Evolutionary conservation across 2,797 vertebrate genomes (phyloP).

Genomic region (Poeciliopsis infans): DNA sequence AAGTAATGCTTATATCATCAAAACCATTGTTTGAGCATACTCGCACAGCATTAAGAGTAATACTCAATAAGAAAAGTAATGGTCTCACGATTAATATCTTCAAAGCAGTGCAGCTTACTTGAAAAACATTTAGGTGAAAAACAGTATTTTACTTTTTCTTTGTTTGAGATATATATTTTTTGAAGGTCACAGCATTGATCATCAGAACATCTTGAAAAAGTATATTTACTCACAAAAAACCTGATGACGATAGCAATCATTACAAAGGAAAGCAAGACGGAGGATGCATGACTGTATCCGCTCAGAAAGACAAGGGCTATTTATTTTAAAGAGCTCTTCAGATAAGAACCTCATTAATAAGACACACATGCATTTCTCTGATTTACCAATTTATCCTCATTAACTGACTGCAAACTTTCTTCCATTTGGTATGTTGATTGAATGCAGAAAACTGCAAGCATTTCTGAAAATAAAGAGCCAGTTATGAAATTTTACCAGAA

Average conservation of each 20-base stretch:
- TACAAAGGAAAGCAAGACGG: not conserved
- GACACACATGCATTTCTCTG: not conserved
- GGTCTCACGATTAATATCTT: not conserved
- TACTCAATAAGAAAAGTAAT: not conserved
- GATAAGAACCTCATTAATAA: not conserved
- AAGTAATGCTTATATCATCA: not conserved
- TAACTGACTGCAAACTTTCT: constrained; percentile 8
- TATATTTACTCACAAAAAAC: not conserved
- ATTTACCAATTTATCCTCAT: constrained; percentile 3
- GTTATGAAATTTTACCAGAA: not conserved
- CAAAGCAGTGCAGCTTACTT: not conserved
- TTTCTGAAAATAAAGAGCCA: constrained; percentile 9
- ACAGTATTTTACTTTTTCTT: not conserved
- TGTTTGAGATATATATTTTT: not conserved
- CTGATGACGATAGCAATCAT: not conserved
- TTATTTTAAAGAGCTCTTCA: not conserved
- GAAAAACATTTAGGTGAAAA: not conserved
- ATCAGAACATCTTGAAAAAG: constrained; percentile 1
- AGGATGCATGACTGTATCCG: not conserved
- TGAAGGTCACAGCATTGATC: not conserved
- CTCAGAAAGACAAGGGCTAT: not conserved
- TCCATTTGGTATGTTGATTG: not conserved
- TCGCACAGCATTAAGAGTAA: not conserved
- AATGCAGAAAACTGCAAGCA: constrained; percentile 3
- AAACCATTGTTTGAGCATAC: not conserved